These are phyloP conservation scores for Xestia rhomboidea DNA, from an alignment of 2,888 invertebrate species.

Conservation along the genomic window DNA sequence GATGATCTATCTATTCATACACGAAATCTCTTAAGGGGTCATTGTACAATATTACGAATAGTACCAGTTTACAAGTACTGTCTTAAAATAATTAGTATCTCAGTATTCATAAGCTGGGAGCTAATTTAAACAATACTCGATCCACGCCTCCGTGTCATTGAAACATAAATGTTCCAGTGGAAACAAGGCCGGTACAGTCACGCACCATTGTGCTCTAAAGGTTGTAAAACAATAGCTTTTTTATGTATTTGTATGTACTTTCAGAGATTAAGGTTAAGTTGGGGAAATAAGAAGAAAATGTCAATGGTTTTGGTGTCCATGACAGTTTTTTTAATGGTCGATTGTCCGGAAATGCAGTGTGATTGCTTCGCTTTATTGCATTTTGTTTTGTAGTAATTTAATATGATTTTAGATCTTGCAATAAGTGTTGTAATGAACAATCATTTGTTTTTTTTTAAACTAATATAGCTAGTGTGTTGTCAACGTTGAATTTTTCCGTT, in stretches of 20 bases:
- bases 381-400: background rate
- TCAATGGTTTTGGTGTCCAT: slow-evolving; percentile 32
- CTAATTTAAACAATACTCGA: background rate
- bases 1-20: too few relatives aligned
- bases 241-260: slow-evolving; percentile 29
- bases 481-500: background rate
- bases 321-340: slow-evolving; percentile 32
- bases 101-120: background rate
- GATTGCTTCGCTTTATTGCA: slow-evolving; percentile 9
- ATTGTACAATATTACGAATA: too few relatives aligned
- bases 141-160: slow-evolving; percentile 50
- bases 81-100: background rate
- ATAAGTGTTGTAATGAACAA: background rate
- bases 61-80: too few relatives aligned
- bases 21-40: too few relatives aligned
- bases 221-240: slow-evolving; percentile 57
- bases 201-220: slow-evolving; percentile 60
- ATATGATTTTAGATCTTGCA: slow-evolving; percentile 11
- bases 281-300: slow-evolving; percentile 23
- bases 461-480: background rate
- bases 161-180: slow-evolving; percentile 44
- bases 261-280: slow-evolving; percentile 36
- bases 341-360: slow-evolving; percentile 27
- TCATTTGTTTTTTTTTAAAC: background rate
- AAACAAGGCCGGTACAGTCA: slow-evolving; percentile 62